Percentiles rank a stretch among this genome's conserved stretches.
These are phyloP conservation scores for Rhinatrema bivittatum DNA, from an alignment of 2,797 vertebrate species.

Conservation along the genomic window DNA sequence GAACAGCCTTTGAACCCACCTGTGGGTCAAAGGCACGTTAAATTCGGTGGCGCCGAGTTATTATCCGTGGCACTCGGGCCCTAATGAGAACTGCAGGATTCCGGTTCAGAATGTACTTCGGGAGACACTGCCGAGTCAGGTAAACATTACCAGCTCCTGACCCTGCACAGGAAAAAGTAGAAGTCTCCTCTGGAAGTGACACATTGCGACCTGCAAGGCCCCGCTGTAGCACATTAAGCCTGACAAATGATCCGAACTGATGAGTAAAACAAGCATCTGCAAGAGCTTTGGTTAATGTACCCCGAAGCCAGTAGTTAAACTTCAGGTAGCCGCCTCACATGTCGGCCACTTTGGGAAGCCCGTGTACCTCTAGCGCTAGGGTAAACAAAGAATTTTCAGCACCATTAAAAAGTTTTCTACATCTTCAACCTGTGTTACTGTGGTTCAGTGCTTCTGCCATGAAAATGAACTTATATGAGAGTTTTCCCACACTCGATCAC, in stretches of 20 bases:
- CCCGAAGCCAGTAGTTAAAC: conserved; percentile 43
- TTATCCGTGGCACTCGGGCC: too few relatives aligned
- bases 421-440: conserved; percentile 37
- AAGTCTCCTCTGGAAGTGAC: conserved; percentile 41
- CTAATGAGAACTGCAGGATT: too few relatives aligned
- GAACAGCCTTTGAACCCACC: too few relatives aligned
- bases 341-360: conserved; percentile 38
- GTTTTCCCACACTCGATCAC: conserved; percentile 37
- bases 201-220: conserved; percentile 32
- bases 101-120: too few relatives aligned
- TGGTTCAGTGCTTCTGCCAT: conserved; percentile 44
- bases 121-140: too few relatives aligned
- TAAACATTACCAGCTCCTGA: conserved; percentile 39
- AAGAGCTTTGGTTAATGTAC: conserved; percentile 42
- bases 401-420: conserved; percentile 30
- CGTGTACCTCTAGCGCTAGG: conserved; percentile 28
- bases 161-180: conserved; percentile 34
- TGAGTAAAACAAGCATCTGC: conserved; percentile 51
- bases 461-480: conserved; percentile 33
- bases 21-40: too few relatives aligned
- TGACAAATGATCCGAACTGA: conserved; percentile 50
- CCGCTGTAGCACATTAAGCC: conserved; percentile 47
- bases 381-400: conserved; percentile 32
- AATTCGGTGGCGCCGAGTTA: too few relatives aligned
- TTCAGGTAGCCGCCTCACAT: conserved; percentile 29